These are phyloP conservation scores for Onychomys arenicola DNA, from an alignment of 2,797 vertebrate genomes.

Conservation along the genomic window DNA sequence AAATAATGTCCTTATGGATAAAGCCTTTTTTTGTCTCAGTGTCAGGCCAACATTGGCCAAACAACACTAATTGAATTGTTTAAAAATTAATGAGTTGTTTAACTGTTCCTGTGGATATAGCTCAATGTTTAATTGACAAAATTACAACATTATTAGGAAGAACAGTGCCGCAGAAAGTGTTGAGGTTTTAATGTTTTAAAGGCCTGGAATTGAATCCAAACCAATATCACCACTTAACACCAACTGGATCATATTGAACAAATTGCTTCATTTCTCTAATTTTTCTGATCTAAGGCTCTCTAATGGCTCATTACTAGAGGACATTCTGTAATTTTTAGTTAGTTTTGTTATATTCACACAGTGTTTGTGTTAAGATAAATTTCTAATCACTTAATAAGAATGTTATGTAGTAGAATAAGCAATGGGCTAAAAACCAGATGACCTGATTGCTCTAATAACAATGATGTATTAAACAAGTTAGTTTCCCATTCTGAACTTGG, in stretches of 20 bases:
- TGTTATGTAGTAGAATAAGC: neutral
- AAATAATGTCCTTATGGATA: neutral
- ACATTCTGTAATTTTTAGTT: neutral
- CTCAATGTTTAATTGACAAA: slow-evolving; percentile 40
- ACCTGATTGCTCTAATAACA: neutral
- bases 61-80: neutral
- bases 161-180: neutral
- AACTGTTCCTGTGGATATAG: neutral
- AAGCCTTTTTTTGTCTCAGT: neutral
- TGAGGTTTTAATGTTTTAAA: slow-evolving; percentile 3
- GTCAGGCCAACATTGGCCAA: slow-evolving; percentile 25
- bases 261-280: slow-evolving; percentile 21
- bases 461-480: neutral
- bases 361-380: slow-evolving; percentile 15
- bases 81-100: slow-evolving; percentile 35
- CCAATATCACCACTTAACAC: neutral
- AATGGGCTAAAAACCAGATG: neutral
- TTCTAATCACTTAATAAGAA: neutral
- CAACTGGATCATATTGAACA: neutral
- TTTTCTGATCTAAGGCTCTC: neutral
- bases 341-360: neutral
- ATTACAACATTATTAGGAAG: slow-evolving; percentile 1
- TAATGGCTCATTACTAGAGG: slow-evolving; percentile 3
- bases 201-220: neutral
- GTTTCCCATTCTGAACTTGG: neutral